These are phyloP conservation scores for Fratercula arctica DNA, from an alignment of 2,797 vertebrate species.

Conservation along the genomic window DNA sequence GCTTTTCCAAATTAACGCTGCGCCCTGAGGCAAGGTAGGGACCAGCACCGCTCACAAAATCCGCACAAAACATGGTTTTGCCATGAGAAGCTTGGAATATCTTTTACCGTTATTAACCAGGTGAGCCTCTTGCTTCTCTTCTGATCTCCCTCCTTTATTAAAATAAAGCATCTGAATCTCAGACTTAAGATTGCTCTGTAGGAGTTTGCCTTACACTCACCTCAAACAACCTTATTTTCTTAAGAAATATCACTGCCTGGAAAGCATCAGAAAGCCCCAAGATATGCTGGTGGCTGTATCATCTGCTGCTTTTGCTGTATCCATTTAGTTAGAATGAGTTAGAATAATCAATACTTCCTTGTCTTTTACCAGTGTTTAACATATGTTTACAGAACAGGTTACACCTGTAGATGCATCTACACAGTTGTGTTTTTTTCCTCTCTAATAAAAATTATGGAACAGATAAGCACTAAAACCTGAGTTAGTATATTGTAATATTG, in stretches of 20 bases:
- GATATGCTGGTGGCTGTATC: background rate
- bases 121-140: background rate
- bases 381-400: background rate
- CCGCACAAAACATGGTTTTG: background rate
- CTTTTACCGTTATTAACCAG: background rate
- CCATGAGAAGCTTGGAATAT: background rate
- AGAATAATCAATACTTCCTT: conserved; percentile 5
- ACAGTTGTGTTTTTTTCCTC: background rate
- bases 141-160: background rate
- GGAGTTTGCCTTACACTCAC: background rate
- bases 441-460: conserved; percentile 31
- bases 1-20: background rate
- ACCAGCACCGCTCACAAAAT: background rate
- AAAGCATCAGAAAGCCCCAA: background rate
- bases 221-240: background rate
- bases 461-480: background rate
- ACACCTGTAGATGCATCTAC: background rate
- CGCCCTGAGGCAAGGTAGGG: background rate
- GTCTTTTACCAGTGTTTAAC: background rate
- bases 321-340: background rate
- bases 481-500: conserved; percentile 30
- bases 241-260: background rate
- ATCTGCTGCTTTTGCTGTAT: background rate
- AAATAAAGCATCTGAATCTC: background rate
- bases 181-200: background rate